A percentile compares a stretch with the other conserved stretches of the same genome.
phyloP scores from a whole-genome alignment of 2,888 invertebrate genomes.

The Syrista parreyssii region DNA sequence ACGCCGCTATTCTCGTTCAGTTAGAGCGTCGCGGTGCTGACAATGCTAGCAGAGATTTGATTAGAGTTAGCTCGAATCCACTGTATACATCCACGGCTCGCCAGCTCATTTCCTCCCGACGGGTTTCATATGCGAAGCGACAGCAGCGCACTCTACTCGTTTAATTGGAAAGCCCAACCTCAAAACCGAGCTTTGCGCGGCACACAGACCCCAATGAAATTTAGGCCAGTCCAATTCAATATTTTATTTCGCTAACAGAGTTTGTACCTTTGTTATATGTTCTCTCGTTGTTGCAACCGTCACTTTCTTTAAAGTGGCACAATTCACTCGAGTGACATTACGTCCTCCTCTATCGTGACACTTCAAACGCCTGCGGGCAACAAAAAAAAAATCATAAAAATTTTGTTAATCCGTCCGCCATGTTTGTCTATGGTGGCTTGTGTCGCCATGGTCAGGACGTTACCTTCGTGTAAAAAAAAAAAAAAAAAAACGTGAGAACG shows the following conservation, averaged over 20 bases:
- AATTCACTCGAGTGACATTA: not conserved
- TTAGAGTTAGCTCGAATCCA: conserved; percentile 21
- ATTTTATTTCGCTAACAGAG: not conserved
- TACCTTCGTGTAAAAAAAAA: not conserved
- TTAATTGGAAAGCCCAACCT: conserved; percentile 33
- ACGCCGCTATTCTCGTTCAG: not conserved
- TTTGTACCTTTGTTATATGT: not conserved
- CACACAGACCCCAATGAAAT: conserved; percentile 28
- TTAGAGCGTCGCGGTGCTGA: not conserved
- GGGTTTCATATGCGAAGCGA: conserved; percentile 13
- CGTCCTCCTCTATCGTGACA: not conserved
- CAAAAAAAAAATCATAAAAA: not conserved
- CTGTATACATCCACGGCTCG: not conserved
- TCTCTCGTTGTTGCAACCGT: not conserved
- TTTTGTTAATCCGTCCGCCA: not conserved
- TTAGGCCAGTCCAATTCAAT: conserved; percentile 16
- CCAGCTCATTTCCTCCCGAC: conserved; percentile 26
- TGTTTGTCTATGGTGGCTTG: not conserved
- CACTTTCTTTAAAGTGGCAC: not conserved
- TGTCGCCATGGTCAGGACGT: not conserved
- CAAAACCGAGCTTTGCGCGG: conserved; percentile 25
- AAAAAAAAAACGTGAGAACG: not conserved
- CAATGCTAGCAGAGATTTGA: conserved; percentile 29
- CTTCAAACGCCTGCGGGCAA: not conserved
- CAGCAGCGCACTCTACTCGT: conserved; percentile 21